Evolutionary conservation across 2,797 vertebrate species (phyloP), one percentile per base, ranked within the genome.

Genomic region (Microctenopoma steveboyesi): DNA sequence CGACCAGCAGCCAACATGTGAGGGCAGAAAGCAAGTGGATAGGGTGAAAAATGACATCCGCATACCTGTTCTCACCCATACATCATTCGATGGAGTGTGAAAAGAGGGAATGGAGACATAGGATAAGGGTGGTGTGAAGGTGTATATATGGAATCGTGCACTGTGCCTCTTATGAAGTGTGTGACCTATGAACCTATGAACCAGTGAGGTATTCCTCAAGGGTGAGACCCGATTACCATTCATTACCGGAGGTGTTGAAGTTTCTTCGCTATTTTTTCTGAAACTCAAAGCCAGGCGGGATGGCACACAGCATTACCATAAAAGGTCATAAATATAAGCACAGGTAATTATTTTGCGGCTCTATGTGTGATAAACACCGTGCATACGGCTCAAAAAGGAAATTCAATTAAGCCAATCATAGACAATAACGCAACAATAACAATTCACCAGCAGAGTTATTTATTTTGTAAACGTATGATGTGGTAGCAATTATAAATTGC

Each of bases 41-140:
- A 30, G 54, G 79, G 75, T 89, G 88, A 92, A 86, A 90, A 87
- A 93, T 91, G 78, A 92, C 80, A 85, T 76, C 74, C 63, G n/a
- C 66, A 68, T 69, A 74, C 81, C 76, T 80, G 54, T 72, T 78
- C 68, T 64, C 52, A 28, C 15, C 78, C 71, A 91, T 92, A 86
- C 71, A 91, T 91, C 89, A 91, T 91, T 90, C 30, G 51, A 86
- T 82, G 64, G 72, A 71, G 69, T 82, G 85, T 87, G 72, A 89
- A 84, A 79, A 72, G 51, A 74, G 49, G 53, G 68, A 83, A 85
- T 85, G 66, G 74, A 87, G 85, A 86, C 70, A 75, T 79, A 79
- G 80, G 66, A 48, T 59, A 43, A 66, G 47, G 53, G 46, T 4
- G 10, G 45, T 72, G 57, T 74, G 64, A 55, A 48, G 46, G 72